A percentile compares a stretch with the other conserved stretches of the same genome.
Evolutionary conservation across 2,113 vertebrate species (phyloP).

Genomic region (Chaenogobius annularis): DNA sequence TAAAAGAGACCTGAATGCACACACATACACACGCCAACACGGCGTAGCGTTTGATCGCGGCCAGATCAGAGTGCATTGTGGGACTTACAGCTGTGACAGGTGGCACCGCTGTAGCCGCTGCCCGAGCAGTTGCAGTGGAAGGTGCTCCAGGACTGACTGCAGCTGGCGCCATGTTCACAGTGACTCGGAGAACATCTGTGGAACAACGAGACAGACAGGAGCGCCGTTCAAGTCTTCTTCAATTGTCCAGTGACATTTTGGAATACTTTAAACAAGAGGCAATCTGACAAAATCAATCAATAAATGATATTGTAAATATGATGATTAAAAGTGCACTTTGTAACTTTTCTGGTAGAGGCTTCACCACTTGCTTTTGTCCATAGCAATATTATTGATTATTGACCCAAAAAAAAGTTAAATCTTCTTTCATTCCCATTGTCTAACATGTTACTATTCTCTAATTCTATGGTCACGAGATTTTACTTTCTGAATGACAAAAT

Average conservation of each 20-base stretch:
- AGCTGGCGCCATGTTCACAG: conserved; percentile 91
- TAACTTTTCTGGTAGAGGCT: too few species aligned
- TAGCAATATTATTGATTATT: too few species aligned
- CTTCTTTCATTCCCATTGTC: too few species aligned
- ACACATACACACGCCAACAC: neutral
- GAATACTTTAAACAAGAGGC: neutral
- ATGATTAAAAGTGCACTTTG: neutral
- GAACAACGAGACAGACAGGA: conserved; percentile 27
- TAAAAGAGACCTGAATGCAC: neutral
- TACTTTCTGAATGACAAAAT: too few species aligned
- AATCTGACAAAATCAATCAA: neutral
- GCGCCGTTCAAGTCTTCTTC: neutral
- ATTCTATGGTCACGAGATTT: too few species aligned
- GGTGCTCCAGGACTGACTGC: conserved; percentile 88
- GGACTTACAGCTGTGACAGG: conserved; percentile 88
- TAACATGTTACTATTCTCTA: too few species aligned
- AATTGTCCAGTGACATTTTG: too few species aligned
- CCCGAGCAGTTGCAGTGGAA: conserved; percentile 90
- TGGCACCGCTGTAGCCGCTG: conserved; percentile 90
- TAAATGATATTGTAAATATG: neutral
- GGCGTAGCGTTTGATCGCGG: conserved; percentile 6
- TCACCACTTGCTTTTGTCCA: too few species aligned
- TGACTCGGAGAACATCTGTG: conserved; percentile 89
- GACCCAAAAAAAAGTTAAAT: too few species aligned
- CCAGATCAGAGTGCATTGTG: conserved; percentile 8